Conservation (phyloP, 2,797 vertebrate genomes). For the Crax fasciolata region DNA sequence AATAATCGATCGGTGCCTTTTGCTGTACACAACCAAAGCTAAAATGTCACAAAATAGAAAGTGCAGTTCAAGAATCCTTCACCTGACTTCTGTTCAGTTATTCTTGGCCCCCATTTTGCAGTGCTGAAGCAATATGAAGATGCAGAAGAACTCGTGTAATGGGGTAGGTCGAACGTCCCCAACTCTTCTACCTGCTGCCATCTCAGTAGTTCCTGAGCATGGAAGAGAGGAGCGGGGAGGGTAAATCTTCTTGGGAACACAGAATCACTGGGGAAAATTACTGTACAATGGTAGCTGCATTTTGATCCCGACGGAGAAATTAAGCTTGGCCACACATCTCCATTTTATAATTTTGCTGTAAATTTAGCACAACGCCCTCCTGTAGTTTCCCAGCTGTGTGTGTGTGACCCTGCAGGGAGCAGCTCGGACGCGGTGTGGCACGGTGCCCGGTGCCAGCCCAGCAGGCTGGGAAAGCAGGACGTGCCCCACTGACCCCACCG, state of each 20-base stretch:
- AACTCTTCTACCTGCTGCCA: neutral
- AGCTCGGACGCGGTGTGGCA: neutral
- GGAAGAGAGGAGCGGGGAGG: neutral
- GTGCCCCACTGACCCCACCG: neutral
- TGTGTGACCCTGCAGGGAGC: conserved; percentile 46
- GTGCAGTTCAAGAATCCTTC: neutral
- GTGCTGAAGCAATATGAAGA: neutral
- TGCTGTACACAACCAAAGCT: neutral
- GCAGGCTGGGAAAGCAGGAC: neutral
- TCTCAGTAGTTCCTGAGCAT: neutral
- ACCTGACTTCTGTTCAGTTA: neutral
- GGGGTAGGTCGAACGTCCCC: neutral
- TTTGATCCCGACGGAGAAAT: neutral
- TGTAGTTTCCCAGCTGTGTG: neutral
- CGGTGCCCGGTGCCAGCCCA: neutral
- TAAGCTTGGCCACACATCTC: neutral
- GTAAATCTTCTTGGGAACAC: neutral
- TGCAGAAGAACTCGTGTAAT: neutral
- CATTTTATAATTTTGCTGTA: neutral
- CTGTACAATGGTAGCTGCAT: neutral
- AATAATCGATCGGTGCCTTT: conserved; percentile 14
- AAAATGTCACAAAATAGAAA: neutral
- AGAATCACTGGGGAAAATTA: neutral
- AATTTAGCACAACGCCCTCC: conserved; percentile 15
- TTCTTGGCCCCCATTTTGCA: neutral